phyloP scores from a whole-genome alignment of 1,140 invertebrate species.

The Achatina immaculata region DNA sequence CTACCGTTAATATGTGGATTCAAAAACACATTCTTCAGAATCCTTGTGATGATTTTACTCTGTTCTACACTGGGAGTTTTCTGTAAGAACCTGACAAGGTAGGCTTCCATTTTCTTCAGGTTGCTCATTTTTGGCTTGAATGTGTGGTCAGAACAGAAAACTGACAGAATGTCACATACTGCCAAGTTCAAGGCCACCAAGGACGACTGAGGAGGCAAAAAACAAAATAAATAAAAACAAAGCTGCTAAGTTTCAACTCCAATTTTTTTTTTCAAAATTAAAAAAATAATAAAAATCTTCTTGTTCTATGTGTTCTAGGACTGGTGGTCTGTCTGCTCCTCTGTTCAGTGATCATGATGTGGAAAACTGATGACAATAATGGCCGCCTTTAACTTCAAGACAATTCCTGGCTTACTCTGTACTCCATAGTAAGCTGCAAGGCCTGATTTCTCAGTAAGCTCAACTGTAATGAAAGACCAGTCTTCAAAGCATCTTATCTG shows the following conservation, averaged over 20 bases:
- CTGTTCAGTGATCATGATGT: too few species aligned
- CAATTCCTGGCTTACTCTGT: too few species aligned
- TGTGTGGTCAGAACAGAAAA: background rate
- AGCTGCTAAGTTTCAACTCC: background rate
- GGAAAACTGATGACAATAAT: too few species aligned
- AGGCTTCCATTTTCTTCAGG: constrained; percentile 9
- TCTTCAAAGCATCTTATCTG: too few species aligned
- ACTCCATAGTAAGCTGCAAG: too few species aligned
- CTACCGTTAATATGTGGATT: constrained; percentile 10
- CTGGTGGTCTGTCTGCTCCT: too few species aligned
- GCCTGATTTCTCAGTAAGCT: too few species aligned
- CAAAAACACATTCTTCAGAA: constrained; percentile 18
- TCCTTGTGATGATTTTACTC: constrained; percentile 5
- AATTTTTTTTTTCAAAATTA: too few species aligned
- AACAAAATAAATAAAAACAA: background rate
- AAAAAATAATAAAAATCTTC: too few species aligned
- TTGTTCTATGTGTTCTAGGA: too few species aligned
- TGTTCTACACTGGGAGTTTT: constrained; percentile 3
- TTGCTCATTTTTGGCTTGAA: background rate
- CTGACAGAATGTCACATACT: constrained; percentile 12
- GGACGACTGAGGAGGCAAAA: background rate
- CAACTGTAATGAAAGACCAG: too few species aligned
- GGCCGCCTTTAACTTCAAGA: too few species aligned
- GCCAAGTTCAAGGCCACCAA: constrained; percentile 12
- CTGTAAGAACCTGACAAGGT: background rate